phyloP scores from a whole-genome alignment of 2,888 invertebrate genomes.

The Gonocerus acuteangulatus region DNA sequence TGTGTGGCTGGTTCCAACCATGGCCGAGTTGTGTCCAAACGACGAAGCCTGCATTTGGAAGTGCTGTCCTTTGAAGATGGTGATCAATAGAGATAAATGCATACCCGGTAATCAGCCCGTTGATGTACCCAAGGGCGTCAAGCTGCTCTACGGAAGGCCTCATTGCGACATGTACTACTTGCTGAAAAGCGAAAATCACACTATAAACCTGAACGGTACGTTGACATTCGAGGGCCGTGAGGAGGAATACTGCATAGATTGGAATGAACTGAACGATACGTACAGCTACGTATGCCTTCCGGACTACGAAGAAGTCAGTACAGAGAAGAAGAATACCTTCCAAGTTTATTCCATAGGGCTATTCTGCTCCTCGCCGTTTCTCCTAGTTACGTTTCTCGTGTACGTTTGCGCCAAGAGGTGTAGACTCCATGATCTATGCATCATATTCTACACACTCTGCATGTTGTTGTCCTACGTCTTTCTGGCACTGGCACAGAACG shows the following conservation, averaged over 20 bases:
- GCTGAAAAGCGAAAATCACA: not conserved
- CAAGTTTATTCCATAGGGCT: not conserved
- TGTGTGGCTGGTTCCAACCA: too few species aligned
- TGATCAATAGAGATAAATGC: not conserved
- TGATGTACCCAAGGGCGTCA: not conserved
- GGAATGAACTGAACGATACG: not conserved
- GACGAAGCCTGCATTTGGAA: constrained; percentile 11
- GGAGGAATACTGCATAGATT: not conserved
- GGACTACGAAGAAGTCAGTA: not conserved
- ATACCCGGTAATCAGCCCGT: not conserved
- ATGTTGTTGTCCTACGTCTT: constrained; percentile 17
- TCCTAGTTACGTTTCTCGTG: constrained; percentile 11
- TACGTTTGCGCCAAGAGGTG: constrained; percentile 12
- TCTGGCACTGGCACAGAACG: constrained; percentile 15
- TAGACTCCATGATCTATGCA: constrained; percentile 15
- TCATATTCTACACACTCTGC: not conserved
- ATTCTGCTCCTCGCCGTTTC: constrained; percentile 19
- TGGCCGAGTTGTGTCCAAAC: not conserved
- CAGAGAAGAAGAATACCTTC: not conserved
- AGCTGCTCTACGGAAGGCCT: not conserved
- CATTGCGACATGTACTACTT: not conserved
- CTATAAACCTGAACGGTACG: not conserved
- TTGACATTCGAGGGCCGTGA: not conserved
- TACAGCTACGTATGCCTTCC: constrained; percentile 18
- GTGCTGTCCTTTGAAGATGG: constrained; percentile 25